phyloP scores from a whole-genome alignment of 2,797 vertebrate genomes.

The Notolabrus celidotus region DNA sequence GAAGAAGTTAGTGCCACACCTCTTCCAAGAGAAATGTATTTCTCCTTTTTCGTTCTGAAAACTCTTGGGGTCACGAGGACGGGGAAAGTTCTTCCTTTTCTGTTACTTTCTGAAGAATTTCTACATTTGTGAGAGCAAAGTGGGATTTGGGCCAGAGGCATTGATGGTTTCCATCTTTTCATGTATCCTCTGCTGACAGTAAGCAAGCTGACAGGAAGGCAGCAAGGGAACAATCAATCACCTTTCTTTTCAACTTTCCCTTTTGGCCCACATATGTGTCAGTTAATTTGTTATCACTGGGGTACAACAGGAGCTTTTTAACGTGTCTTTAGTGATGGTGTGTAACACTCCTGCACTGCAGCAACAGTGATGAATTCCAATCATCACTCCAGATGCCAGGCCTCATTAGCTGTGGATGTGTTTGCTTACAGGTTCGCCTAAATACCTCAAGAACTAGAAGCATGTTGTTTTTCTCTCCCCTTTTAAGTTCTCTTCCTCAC shows the following conservation, averaged over 20 bases:
- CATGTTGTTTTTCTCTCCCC: conserved; percentile 79
- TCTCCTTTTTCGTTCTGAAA: conserved; percentile 57
- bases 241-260: conserved; percentile 69
- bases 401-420: conserved; percentile 84
- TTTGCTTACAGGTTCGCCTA: conserved; percentile 83
- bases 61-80: conserved; percentile 71
- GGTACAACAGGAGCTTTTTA: conserved; percentile 20
- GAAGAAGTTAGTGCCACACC: conserved; percentile 66
- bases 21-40: conserved; percentile 61
- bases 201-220: conserved; percentile 68
- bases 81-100: conserved; percentile 67
- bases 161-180: conserved; percentile 75
- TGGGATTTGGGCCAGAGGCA: conserved; percentile 80
- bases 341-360: conserved; percentile 55
- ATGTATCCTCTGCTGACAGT: conserved; percentile 82
- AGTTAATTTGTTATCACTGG: conserved; percentile 73
- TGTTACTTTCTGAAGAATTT: conserved; percentile 79
- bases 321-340: conserved; percentile 59
- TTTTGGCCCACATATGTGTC: conserved; percentile 60
- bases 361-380: conserved; percentile 80
- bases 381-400: conserved; percentile 79
- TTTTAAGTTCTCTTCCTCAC: conserved; percentile 71
- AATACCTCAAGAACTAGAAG: conserved; percentile 80
- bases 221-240: conserved; percentile 77
- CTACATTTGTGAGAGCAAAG: conserved; percentile 74